These are phyloP conservation scores for Ridgeia piscesae DNA, from an alignment of 1,140 invertebrate species.

Conservation along the genomic window DNA sequence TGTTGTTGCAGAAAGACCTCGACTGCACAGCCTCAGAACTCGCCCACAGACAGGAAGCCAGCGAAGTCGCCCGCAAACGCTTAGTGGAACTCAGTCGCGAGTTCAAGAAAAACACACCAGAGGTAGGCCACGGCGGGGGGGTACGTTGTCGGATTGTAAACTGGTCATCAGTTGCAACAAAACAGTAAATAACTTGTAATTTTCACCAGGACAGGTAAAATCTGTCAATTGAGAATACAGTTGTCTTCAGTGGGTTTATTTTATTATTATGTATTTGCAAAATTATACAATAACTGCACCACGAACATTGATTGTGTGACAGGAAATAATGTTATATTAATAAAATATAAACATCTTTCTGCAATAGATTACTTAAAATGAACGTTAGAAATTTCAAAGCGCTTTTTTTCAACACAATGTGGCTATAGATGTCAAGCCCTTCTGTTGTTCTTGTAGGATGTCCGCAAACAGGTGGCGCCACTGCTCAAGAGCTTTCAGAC, in stretches of 20 bases:
- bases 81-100: conserved; percentile 63
- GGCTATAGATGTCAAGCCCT: no score
- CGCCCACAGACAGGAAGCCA: conserved; percentile 63
- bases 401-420: no score
- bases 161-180: background rate
- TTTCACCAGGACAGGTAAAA: background rate
- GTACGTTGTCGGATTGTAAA: background rate
- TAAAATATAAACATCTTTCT: no score
- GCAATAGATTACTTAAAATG: no score
- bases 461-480: conserved; percentile 61
- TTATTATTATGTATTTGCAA: no score
- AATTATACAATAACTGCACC: no score
- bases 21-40: conserved; percentile 63
- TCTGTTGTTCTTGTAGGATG: conserved; percentile 53
- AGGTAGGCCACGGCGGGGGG: conserved; percentile 47
- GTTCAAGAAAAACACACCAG: conserved; percentile 63
- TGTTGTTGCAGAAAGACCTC: conserved; percentile 60
- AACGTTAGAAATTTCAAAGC: no score
- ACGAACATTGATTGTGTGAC: no score
- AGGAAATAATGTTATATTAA: no score
- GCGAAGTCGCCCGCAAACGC: conserved; percentile 60
- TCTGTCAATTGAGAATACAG: background rate
- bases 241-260: background rate
- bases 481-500: conserved; percentile 63
- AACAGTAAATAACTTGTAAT: background rate